Percentiles rank a stretch among this genome's conserved stretches.
Evolutionary conservation across 2,888 invertebrate genomes (phyloP).

Genomic region (Pteria penguin): DNA sequence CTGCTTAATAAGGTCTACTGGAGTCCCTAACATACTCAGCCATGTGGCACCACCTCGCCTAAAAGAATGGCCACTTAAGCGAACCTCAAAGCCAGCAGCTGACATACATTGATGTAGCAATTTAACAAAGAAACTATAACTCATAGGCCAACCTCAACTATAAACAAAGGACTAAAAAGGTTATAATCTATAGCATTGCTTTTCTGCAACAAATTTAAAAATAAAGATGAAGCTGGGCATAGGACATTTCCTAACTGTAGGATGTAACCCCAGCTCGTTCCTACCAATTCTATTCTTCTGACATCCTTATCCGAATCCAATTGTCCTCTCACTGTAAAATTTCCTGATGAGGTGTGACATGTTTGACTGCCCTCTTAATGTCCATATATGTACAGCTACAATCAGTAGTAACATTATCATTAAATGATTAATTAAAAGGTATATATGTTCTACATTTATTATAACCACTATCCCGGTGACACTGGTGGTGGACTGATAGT

Average conservation of each 20-base stretch:
- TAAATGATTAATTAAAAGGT: too few relatives aligned
- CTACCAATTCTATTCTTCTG: too few relatives aligned
- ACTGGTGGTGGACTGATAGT: too few relatives aligned
- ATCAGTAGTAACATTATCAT: constrained; percentile 11
- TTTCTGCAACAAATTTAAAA: background rate
- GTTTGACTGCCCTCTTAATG: constrained; percentile 10
- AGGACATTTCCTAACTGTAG: background rate
- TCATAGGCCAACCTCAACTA: background rate
- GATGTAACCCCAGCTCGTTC: too few relatives aligned
- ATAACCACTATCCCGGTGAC: too few relatives aligned
- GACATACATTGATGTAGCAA: too few relatives aligned
- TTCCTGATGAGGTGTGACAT: background rate
- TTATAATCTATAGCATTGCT: constrained; percentile 1
- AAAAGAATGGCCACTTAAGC: too few relatives aligned
- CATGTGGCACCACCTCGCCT: background rate
- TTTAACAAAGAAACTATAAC: background rate
- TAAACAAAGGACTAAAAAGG: background rate
- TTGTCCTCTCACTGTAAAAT: background rate
- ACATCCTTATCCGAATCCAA: background rate
- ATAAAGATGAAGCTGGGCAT: constrained; percentile 10
- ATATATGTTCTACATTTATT: too few relatives aligned
- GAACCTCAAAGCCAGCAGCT: too few relatives aligned
- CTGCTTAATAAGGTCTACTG: background rate
- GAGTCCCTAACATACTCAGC: constrained; percentile 2
- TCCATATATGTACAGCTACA: constrained; percentile 35